These are phyloP conservation scores for Dipodomys merriami DNA, from an alignment of 2,113 vertebrate genomes.

Conservation along the genomic window DNA sequence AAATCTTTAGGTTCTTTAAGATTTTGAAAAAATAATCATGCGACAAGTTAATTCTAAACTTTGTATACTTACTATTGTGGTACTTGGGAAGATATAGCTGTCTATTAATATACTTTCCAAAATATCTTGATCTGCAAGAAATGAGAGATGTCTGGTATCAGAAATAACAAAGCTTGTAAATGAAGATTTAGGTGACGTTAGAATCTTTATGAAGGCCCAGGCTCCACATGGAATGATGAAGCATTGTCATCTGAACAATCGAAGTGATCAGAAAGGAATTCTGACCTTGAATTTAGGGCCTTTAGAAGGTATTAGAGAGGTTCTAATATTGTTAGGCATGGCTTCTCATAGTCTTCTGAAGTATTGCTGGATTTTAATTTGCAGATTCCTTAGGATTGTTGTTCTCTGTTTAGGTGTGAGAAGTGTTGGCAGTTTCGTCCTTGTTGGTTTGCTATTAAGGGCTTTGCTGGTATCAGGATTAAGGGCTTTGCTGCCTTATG, in stretches of 20 bases:
- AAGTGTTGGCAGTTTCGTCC: neutral
- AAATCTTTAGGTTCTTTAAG: constrained; percentile 36
- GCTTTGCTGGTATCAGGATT: neutral
- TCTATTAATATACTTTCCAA: constrained; percentile 93
- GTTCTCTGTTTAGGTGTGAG: neutral
- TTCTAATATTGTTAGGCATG: neutral
- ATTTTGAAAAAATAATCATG: constrained; percentile 37
- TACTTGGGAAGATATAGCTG: constrained; percentile 87
- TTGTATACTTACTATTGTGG: constrained; percentile 90
- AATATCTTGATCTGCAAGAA: constrained; percentile 92
- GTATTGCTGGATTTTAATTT: neutral
- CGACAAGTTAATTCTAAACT: constrained; percentile 52
- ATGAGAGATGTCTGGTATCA: constrained; percentile 60
- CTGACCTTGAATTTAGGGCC: neutral
- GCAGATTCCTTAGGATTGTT: constrained; percentile 39
- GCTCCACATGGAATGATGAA: neutral
- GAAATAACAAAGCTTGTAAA: constrained; percentile 57
- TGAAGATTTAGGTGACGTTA: neutral
- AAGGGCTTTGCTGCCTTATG: neutral
- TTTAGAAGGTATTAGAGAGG: constrained; percentile 32
- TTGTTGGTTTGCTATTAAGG: neutral
- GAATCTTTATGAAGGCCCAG: neutral
- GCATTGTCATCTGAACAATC: neutral
- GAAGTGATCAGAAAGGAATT: constrained; percentile 38
- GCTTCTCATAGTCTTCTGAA: neutral